phyloP scores from a whole-genome alignment of 2,113 vertebrate genomes.

The Maccullochella peelii region DNA sequence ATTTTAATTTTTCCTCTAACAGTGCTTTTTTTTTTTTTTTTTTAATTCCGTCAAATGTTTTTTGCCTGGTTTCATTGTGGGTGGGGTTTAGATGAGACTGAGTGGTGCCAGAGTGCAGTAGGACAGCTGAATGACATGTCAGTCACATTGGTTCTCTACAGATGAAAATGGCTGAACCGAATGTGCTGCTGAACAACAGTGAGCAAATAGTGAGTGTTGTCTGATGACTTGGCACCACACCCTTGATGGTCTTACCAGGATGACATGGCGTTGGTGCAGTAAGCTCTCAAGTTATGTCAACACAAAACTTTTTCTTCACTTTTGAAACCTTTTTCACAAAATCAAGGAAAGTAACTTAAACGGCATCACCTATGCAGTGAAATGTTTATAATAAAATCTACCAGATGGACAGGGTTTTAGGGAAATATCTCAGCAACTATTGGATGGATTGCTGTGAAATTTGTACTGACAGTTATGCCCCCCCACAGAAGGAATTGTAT shows the following conservation, averaged over 20 bases:
- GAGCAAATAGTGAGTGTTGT: conserved; percentile 29
- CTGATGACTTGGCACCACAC: neutral
- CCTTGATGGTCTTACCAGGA: neutral
- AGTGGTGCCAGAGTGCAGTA: neutral
- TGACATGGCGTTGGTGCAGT: neutral
- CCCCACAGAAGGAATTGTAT: neutral
- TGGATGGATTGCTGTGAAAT: neutral
- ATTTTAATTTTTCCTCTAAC: neutral
- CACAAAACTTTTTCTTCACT: neutral
- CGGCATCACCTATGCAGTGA: neutral
- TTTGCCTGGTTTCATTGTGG: neutral
- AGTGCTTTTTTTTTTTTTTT: neutral
- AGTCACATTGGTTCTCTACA: neutral
- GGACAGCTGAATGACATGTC: neutral
- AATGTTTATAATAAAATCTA: too few species aligned
- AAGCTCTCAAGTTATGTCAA: neutral
- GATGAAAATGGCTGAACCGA: neutral
- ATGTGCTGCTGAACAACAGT: neutral
- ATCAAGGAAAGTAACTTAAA: neutral
- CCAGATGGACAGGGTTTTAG: neutral
- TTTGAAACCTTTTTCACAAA: neutral
- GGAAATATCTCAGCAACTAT: neutral
- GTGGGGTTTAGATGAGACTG: neutral
- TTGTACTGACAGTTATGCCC: neutral
- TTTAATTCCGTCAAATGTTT: neutral